A percentile compares a stretch with the other conserved stretches of the same genome.
Conservation (phyloP, 2,113 vertebrate genomes). For the Myxocyprinus asiaticus region DNA sequence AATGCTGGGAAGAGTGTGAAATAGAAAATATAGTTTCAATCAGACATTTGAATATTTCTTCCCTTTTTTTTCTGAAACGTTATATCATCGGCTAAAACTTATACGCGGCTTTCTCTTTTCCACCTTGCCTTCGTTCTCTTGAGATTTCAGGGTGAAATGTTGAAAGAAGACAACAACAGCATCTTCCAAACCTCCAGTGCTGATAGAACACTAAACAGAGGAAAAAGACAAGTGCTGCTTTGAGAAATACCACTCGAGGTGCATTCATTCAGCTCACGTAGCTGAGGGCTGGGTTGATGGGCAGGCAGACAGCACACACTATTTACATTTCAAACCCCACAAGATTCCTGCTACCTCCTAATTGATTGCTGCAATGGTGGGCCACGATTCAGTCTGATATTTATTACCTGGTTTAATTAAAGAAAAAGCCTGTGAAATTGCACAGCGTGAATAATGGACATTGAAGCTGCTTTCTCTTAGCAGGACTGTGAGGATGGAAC, state of each 20-base stretch:
- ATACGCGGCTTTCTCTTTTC: not conserved
- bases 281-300: conserved; percentile 30
- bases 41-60: conserved; percentile 25
- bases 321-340: conserved; percentile 62
- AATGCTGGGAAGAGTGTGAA: not conserved
- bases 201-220: conserved; percentile 21
- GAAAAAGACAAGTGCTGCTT: conserved; percentile 15
- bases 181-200: conserved; percentile 10
- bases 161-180: conserved; percentile 22
- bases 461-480: conserved; percentile 19
- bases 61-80: conserved; percentile 11
- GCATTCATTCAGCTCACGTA: conserved; percentile 46
- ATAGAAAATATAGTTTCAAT: not conserved
- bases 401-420: conserved; percentile 63
- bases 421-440: conserved; percentile 53
- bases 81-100: not conserved
- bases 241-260: not conserved
- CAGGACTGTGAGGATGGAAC: not conserved
- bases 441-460: conserved; percentile 37
- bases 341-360: conserved; percentile 49
- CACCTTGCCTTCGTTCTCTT: conserved; percentile 12
- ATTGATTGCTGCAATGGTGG: conserved; percentile 55
- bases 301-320: conserved; percentile 45
- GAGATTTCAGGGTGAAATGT: not conserved
- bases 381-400: conserved; percentile 50